Conservation (phyloP, 1,140 invertebrate species). For the Lordiphosa stackelbergi region DNA sequence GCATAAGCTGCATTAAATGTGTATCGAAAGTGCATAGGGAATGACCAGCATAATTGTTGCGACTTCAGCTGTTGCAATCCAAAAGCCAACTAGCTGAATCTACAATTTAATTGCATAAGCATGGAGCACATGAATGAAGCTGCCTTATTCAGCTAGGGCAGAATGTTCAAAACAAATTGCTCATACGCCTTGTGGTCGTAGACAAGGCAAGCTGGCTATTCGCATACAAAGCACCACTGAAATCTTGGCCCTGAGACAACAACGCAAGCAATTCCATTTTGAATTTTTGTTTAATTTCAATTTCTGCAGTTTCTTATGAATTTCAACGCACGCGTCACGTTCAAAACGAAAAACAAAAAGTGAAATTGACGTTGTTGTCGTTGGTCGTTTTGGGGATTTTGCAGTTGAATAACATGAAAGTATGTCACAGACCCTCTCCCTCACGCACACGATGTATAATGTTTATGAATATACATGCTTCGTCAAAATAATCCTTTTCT, state of each 20-base stretch:
- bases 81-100: constrained; percentile 29
- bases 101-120: constrained; percentile 36
- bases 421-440: constrained; percentile 41
- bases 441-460: background rate
- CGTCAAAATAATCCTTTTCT: too few relatives aligned
- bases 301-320: constrained; percentile 27
- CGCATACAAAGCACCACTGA: constrained; percentile 51
- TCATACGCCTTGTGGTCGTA: constrained; percentile 44
- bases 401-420: constrained; percentile 66
- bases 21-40: constrained; percentile 51
- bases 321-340: constrained; percentile 51
- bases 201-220: constrained; percentile 18
- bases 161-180: constrained; percentile 54
- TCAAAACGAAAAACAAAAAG: constrained; percentile 44
- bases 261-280: constrained; percentile 39
- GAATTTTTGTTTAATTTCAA: constrained; percentile 58
- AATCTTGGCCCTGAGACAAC: constrained; percentile 46
- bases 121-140: constrained; percentile 2
- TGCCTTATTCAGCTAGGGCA: constrained; percentile 13
- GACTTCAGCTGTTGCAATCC: constrained; percentile 24
- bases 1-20: constrained; percentile 47
- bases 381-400: constrained; percentile 16
- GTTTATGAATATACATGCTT: too few relatives aligned
- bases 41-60: constrained; percentile 35
- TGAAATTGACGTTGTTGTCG: constrained; percentile 51